These are phyloP conservation scores for Bathynomus jamesi DNA, from an alignment of 1,140 invertebrate genomes.

Conservation along the genomic window DNA sequence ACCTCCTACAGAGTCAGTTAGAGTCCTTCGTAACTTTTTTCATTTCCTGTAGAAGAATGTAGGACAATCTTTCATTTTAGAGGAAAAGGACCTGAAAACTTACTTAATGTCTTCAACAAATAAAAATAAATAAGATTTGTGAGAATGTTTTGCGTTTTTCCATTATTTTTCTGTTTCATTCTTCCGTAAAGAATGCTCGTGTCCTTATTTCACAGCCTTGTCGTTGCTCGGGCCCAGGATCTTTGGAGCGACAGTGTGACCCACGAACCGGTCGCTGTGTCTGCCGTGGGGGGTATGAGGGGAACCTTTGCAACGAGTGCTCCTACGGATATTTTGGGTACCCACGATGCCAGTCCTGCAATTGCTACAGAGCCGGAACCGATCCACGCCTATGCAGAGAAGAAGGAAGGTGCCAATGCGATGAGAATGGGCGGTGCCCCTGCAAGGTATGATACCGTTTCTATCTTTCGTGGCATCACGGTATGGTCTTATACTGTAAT, in stretches of 20 bases:
- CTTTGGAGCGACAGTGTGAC: slow-evolving; percentile 58
- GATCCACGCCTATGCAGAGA: slow-evolving; percentile 40
- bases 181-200: too few relatives aligned
- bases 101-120: too few relatives aligned
- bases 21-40: too few relatives aligned
- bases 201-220: slow-evolving; percentile 14
- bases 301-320: slow-evolving; percentile 64
- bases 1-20: too few relatives aligned
- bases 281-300: slow-evolving; percentile 12
- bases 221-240: slow-evolving; percentile 7
- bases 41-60: too few relatives aligned
- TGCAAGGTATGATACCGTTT: slow-evolving; percentile 59
- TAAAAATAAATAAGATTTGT: too few relatives aligned
- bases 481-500: too few relatives aligned
- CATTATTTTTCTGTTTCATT: too few relatives aligned
- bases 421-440: slow-evolving; percentile 67
- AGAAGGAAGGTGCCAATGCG: slow-evolving; percentile 54
- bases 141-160: too few relatives aligned
- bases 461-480: too few relatives aligned
- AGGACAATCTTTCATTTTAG: too few relatives aligned
- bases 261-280: slow-evolving; percentile 64
- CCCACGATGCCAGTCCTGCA: slow-evolving; percentile 73
- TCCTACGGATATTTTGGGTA: slow-evolving; percentile 78
- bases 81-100: too few relatives aligned
- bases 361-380: slow-evolving; percentile 63